Evolutionary conservation across 2,888 invertebrate genomes (phyloP), one percentile per base, ranked within the genome.

Genomic region (Caenorhabditis sp.): DNA sequence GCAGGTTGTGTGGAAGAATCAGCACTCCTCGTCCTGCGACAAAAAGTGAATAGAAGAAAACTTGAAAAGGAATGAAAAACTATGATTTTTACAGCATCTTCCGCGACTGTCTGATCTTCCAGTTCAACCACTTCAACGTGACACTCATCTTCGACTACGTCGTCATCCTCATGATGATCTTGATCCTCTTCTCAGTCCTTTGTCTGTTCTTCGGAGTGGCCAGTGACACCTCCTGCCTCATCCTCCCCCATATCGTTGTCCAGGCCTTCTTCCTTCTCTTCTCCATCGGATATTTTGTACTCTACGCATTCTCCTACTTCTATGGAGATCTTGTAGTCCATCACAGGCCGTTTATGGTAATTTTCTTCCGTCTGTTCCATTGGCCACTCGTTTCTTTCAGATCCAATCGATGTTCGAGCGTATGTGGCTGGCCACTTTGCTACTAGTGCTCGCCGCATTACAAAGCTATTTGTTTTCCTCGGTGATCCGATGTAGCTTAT

Each of bases 251-350:
- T 68, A 74, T 87, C 20, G 75, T 85, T 52, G 79, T 87, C 8
- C 87, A 87, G 65, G 82, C 75, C 8, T 61, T 87, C 20, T 85
- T 84, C 35, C 78, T 87, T 0, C 58, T 87, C 39, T 83, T 80
- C 73, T 87, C 86, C 11, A 32, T 86, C 20, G 85, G 83, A 8
- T 87, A 87, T 55, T 87, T 87, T 52, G 37, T 85, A 9, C 76
- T 87, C 27, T 86, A 87, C 59, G 87, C 87, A 0, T 87, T 85
- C 82, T 82, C 83, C 7, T 87, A 87, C 71, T 85, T 87, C 65
- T 85, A 87, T 59, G 87, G 83, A 24, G 87, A 87, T 63, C 61
- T 87, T 9, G 81, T 85, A 62, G 81, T 78, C 1, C 82, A 87
- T 46, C 59, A 79, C 24, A 41, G 79, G 20, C 46, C 58, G 5